Evolutionary conservation across 2,113 vertebrate genomes (phyloP).

Genomic region (Terrapene triunguis): DNA sequence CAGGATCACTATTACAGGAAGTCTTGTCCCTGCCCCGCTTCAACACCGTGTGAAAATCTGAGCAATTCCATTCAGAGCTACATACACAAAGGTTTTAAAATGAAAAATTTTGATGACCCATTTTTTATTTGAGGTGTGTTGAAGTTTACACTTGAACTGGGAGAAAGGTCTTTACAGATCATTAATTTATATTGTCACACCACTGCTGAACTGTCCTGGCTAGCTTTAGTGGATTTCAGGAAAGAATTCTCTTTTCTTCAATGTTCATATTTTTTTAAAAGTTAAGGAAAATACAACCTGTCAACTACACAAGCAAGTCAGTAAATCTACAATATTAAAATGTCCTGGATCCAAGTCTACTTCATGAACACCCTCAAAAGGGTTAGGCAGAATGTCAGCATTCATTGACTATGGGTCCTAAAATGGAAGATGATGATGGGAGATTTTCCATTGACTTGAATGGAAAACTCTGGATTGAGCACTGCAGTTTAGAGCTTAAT

Average conservation of each 20-base stretch:
- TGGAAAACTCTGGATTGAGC: not conserved
- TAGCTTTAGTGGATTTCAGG: not conserved
- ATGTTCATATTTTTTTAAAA: not conserved
- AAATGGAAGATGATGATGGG: not conserved
- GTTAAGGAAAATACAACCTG: not conserved
- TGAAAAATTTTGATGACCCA: not conserved
- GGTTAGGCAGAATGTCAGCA: not conserved
- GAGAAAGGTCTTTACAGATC: not conserved
- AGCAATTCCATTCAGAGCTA: not conserved
- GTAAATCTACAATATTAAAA: not conserved
- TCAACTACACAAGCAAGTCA: not conserved
- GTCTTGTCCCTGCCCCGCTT: not conserved
- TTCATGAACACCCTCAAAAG: not conserved
- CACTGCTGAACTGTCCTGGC: not conserved
- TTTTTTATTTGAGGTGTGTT: slow-evolving; percentile 38
- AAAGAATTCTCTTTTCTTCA: not conserved
- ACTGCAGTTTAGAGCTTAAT: not conserved
- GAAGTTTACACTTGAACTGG: not conserved
- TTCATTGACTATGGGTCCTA: not conserved
- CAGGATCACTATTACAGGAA: not conserved
- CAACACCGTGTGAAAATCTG: not conserved
- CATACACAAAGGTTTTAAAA: not conserved
- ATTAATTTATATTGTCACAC: not conserved
- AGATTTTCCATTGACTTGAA: not conserved
- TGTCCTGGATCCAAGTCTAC: not conserved